Evolutionary conservation across 2,797 vertebrate genomes (phyloP), one percentile per base, ranked within the genome.

Genomic region (Mus caroli): DNA sequence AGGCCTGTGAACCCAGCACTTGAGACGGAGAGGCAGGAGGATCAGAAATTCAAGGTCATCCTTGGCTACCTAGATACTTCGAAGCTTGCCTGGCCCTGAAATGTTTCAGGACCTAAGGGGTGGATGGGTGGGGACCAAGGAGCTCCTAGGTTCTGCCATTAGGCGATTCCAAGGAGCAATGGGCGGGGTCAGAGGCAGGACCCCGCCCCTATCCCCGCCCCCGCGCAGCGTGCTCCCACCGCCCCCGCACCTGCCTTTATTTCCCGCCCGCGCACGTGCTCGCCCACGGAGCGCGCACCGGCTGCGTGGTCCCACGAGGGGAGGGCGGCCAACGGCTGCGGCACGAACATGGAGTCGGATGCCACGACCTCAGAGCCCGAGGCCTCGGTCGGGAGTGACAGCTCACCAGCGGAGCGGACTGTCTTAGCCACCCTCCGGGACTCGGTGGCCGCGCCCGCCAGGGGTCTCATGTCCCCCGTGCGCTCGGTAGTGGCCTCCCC

Each of bases 401-500:
- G 62, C 34, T 94, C 85, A 0, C 60, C 28, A 71, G 26, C 15
- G 83, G 85, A 92, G 2, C 34, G 92, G 50, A 15, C 2, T 0
- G 76, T 8, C 43, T 19, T 80, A 24, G 54, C 26, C 64, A 43
- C 34, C 60, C 0, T 78, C 6, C 58, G 34, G 31, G 90, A 73
- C 64, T 28, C 52, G 50, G 3, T 6, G 78, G n/a, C 3, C 37
- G 56, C 71, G 9, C 6, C 54, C 24, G n/a, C 84, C 50, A 73
- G 15, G 77, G 54, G 82, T 77, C 12, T n/a, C 28, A 46, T 40
- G 64, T 43, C 77, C 75, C 86, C 84, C 0, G 94, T 93, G 92
- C 96, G 97, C 8, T 64, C 95, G 12, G 97, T 97, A 88, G 88
- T 87, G 95, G 97, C 96, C 37, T 93, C 97, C 1, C 95, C 95